phyloP scores from a whole-genome alignment of 1,140 invertebrate genomes.

The Drosophila hydei region DNA sequence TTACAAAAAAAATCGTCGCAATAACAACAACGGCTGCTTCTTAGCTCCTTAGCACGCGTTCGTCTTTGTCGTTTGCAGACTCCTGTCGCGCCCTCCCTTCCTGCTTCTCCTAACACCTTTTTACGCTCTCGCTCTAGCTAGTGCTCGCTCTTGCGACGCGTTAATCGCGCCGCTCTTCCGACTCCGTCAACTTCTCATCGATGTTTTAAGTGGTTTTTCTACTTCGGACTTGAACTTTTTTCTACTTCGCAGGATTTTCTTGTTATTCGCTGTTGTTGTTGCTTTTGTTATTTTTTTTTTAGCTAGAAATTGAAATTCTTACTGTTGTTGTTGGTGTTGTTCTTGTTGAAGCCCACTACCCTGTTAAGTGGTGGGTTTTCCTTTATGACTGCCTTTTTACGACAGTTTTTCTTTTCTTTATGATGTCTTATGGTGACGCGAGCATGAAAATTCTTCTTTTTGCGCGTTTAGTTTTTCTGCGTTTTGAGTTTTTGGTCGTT shows the following conservation, averaged over 20 bases:
- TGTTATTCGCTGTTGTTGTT: conserved; percentile 51
- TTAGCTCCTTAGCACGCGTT: conserved; percentile 64
- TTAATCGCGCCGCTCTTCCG: conserved; percentile 44
- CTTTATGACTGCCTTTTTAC: conserved; percentile 75
- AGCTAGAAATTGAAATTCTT: conserved; percentile 78
- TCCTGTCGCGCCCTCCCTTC: conserved; percentile 45
- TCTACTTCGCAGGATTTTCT: conserved; percentile 74
- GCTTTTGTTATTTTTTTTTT: conserved; percentile 51
- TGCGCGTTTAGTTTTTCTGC: conserved; percentile 82
- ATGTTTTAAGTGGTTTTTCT: conserved; percentile 81
- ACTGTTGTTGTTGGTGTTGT: conserved; percentile 55
- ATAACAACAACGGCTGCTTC: conserved; percentile 46
- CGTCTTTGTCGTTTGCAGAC: conserved; percentile 55
- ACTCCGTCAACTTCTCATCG: conserved; percentile 64
- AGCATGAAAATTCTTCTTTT: conserved; percentile 79
- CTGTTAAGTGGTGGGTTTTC: conserved; percentile 76
- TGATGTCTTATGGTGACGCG: conserved; percentile 58
- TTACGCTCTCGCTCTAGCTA: conserved; percentile 19
- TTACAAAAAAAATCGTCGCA: conserved; percentile 44
- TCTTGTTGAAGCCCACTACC: conserved; percentile 59
- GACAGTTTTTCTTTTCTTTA: conserved; percentile 57
- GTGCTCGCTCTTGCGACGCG: conserved; percentile 13
- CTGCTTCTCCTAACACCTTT: neutral
- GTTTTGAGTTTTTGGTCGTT: conserved; percentile 78
- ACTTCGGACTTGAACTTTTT: conserved; percentile 77